Conservation (phyloP, 1,140 invertebrate genomes). For the Zelostemma sp. region DNA sequence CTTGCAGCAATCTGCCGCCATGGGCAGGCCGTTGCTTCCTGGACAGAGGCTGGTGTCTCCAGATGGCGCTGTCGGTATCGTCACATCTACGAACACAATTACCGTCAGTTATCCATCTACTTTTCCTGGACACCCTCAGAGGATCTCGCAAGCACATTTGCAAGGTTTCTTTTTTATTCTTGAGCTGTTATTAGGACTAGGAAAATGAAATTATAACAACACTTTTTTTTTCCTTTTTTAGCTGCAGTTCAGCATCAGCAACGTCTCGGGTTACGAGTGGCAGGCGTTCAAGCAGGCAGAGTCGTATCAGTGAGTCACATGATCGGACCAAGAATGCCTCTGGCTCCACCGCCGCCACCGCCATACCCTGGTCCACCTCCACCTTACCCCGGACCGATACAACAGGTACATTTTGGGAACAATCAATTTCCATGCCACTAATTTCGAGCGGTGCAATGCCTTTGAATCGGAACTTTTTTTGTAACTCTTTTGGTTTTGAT, state of each 20-base stretch:
- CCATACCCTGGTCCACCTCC: conserved; percentile 71
- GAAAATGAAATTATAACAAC: too few species aligned
- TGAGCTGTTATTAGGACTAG: not conserved
- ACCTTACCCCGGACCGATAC: conserved; percentile 63
- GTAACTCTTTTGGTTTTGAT: conserved; percentile 31
- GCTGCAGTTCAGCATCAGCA: conserved; percentile 56
- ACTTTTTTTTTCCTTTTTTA: conserved; percentile 11
- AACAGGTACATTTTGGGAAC: conserved; percentile 57
- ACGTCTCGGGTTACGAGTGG: conserved; percentile 60
- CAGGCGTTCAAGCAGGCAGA: conserved; percentile 60
- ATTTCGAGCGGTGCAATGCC: conserved; percentile 52
- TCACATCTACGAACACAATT: conserved; percentile 75
- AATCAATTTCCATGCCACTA: conserved; percentile 4
- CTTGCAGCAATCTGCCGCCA: conserved; percentile 74
- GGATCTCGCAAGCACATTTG: conserved; percentile 59
- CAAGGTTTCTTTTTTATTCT: conserved; percentile 53
- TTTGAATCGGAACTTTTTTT: conserved; percentile 50
- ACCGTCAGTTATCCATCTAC: conserved; percentile 73
- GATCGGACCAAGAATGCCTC: conserved; percentile 65
- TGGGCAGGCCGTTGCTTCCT: conserved; percentile 73
- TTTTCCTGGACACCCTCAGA: conserved; percentile 67
- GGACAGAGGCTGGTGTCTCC: conserved; percentile 74
- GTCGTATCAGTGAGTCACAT: conserved; percentile 66
- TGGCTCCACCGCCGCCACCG: conserved; percentile 73
- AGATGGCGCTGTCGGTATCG: conserved; percentile 76